Evolutionary conservation across 2,797 vertebrate species (phyloP), one percentile per base, ranked within the genome.

Genomic region (Podarcis siculus): DNA sequence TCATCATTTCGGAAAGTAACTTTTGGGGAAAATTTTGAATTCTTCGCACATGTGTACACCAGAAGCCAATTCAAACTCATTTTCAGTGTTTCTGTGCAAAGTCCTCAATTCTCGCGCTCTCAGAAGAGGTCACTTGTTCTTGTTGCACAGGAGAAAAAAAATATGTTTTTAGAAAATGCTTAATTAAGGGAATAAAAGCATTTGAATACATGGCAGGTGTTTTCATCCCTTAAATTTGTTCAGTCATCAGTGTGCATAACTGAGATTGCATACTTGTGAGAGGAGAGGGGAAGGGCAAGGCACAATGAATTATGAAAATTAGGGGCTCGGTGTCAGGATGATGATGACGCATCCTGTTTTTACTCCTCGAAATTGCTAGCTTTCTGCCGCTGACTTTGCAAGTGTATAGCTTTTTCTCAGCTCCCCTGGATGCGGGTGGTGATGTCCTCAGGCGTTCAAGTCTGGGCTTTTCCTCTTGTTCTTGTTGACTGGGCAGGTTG

Each of bases 241-340:
- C 75, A 89, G 35, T 39, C 49, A 71, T 64, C 64, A 86, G 35
- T 45, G 45, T 64, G 73, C 27, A 35, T 71, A 82, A 86, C 71
- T 17, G 42, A 55, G 71, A 69, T 89, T 82, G 35, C 27, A 5
- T 67, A 17, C 35, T 37, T 39, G 27, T 76, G 17, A 32, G 5
- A 79, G 55, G 58, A 84, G 58, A 72, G 25, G 32, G 67, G 45
- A 27, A 23, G 67, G 12, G 35, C 6, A 85, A n/a, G 35, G 25
- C 17, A 30, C 37, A 35, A 55, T 61, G 32, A 27, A 72, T 78
- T 79, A 79, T 61, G 35, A 79, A 88, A 83, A 64, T 86, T 83
- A 79, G 27, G 27, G 13, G 75, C 61, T 82, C 42, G 4, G 71
- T 84, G 83, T 58, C 35, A 79, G 71, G 64, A 66, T 37, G 27